Percentiles rank a stretch among this genome's conserved stretches.
These are phyloP conservation scores for Sus cebifrons DNA, from an alignment of 2,797 vertebrate species.

Conservation along the genomic window DNA sequence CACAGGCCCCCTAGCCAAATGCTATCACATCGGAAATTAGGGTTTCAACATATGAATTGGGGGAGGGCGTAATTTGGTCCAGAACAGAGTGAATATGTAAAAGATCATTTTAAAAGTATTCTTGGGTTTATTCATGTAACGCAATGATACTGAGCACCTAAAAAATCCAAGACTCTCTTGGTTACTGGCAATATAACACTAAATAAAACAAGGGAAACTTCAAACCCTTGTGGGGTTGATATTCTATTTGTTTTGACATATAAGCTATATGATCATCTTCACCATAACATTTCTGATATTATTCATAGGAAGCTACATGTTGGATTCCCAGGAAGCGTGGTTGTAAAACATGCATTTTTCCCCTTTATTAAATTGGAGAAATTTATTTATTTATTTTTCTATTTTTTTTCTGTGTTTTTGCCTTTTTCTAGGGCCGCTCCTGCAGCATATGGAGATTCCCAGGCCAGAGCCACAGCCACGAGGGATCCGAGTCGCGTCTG, in stretches of 20 bases:
- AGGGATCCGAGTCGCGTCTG: no score
- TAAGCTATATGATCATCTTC: not conserved
- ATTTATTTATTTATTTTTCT: not conserved
- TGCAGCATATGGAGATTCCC: no score
- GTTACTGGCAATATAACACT: not conserved
- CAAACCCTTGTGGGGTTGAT: not conserved
- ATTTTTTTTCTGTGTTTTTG: no score
- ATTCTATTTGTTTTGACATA: not conserved
- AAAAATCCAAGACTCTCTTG: not conserved
- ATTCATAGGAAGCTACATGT: not conserved
- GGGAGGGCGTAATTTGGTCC: not conserved
- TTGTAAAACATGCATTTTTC: not conserved
- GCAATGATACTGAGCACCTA: not conserved
- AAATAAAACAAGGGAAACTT: not conserved
- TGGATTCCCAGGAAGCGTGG: not conserved
- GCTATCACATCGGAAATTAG: not conserved
- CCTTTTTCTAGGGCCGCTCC: no score
- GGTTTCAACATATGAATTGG: not conserved
- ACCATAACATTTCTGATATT: not conserved
- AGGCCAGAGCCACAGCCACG: no score
- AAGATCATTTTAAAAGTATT: not conserved
- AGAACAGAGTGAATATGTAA: not conserved
- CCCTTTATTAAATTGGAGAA: not conserved
- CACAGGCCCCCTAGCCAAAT: not conserved
- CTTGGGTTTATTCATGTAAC: not conserved